Percentiles rank a stretch among this genome's conserved stretches.
Conservation (phyloP, 2,888 invertebrate species). For the Pristionchus exspectatus region DNA sequence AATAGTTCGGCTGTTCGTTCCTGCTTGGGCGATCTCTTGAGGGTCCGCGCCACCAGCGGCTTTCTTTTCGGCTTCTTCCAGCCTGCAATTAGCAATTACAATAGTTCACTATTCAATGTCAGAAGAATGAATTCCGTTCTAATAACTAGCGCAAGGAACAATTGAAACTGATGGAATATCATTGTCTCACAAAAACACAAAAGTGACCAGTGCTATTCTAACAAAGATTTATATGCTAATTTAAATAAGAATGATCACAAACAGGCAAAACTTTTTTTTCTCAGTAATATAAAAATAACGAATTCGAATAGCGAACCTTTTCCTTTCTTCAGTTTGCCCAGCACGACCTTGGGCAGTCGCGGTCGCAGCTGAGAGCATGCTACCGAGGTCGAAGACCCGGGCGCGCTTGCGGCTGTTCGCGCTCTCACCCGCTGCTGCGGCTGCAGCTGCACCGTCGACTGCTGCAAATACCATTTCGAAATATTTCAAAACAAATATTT, state of each 20-base stretch:
- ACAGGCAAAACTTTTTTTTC: too few species aligned
- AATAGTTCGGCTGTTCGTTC: not conserved
- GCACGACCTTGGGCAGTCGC: constrained; percentile 52
- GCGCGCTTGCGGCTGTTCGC: constrained; percentile 70
- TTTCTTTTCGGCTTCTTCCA: constrained; percentile 56
- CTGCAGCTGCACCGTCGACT: constrained; percentile 36
- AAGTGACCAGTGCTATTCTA: too few species aligned
- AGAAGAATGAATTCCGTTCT: too few species aligned
- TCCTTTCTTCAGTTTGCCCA: constrained; percentile 57
- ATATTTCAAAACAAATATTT: too few species aligned
- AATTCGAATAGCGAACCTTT: not conserved
- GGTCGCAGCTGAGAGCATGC: constrained; percentile 67
- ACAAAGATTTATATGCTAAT: too few species aligned
- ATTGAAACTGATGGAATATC: too few species aligned
- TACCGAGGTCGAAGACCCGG: constrained; percentile 71
- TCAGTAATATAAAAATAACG: not conserved
- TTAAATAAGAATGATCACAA: not conserved
- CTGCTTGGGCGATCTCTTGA: not conserved
- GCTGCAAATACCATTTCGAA: not conserved
- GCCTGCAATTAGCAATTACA: constrained; percentile 30
- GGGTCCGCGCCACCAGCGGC: constrained; percentile 8
- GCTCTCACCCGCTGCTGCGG: not conserved
- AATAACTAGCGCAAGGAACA: too few species aligned
- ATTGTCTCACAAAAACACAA: too few species aligned
- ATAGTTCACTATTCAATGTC: not conserved